These are phyloP conservation scores for Nemotelus nigrinus DNA, from an alignment of 2,888 invertebrate species.

Conservation along the genomic window DNA sequence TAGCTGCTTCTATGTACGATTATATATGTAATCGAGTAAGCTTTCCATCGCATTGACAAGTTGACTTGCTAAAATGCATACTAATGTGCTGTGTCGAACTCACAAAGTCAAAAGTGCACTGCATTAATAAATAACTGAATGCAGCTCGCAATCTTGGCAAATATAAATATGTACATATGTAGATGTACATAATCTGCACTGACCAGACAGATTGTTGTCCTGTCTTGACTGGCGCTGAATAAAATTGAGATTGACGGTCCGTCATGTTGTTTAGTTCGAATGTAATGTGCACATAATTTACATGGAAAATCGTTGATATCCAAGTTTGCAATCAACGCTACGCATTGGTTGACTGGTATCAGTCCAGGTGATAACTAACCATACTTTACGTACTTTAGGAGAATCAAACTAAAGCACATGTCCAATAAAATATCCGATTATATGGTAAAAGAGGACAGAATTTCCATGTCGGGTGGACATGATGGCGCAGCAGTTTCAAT, in stretches of 20 bases:
- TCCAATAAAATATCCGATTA: slow-evolving; percentile 35
- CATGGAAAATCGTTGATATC: slow-evolving; percentile 33
- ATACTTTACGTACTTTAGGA: slow-evolving; percentile 32
- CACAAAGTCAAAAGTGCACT: no score
- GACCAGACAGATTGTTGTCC: not conserved
- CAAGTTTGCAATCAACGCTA: slow-evolving; percentile 33
- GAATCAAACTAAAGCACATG: slow-evolving; percentile 36
- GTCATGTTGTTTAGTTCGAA: slow-evolving; percentile 13
- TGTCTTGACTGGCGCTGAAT: not conserved
- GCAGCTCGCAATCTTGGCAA: not conserved
- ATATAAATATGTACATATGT: slow-evolving; percentile 13
- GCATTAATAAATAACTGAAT: not conserved
- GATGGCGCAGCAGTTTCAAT: not conserved
- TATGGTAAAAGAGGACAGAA: slow-evolving; percentile 12
- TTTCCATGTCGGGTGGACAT: not conserved
- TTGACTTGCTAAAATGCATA: not conserved
- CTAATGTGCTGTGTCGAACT: not conserved
- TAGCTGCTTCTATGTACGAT: no score
- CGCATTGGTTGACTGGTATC: slow-evolving; percentile 20
- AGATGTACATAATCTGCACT: not conserved
- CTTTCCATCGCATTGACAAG: not conserved
- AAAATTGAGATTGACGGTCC: not conserved
- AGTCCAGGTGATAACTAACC: slow-evolving; percentile 20
- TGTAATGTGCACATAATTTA: slow-evolving; percentile 34
- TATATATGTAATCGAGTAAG: no score